Base-by-base conservation (phyloP, 1,140 invertebrate genomes). In the Bactericera cockerelli region DNA sequence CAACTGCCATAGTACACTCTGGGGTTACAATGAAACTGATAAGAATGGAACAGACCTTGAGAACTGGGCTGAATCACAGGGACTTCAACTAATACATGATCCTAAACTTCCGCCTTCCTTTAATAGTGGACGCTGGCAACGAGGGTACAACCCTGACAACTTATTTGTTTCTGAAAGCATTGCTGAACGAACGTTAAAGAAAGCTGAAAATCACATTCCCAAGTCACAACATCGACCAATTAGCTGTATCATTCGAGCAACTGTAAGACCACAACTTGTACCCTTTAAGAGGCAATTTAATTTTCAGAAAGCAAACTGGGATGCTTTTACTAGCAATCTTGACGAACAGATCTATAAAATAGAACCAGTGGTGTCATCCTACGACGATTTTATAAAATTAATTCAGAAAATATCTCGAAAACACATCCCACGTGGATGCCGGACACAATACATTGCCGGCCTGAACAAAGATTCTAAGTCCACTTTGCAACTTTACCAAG, bases 121-220 rank as follows among this genome's bases (percentile, higher is more conserved):
- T 59, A 25, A 59, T 31, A 59, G 58, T 33, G 36, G 49, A 10
- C 58, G 58, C 24, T 59, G 26, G 58, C 49, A 31, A 59, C 36
- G 42, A 59, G 58, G 58, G 55, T 59, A 59, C 38, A 59, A 54
- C 25, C 58, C 26, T 22, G 58, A 59, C 58, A 24, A 26, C 24
- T 53, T 59, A 19, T 59, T 59, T 55, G 58, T 55, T 24, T 26
- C 31, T 56, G 38, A 49, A 26, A 55, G 21, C 21, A 42, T 59
- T 19, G 21, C n/a, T 3, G 10, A 49, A 3, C 24, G 55, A 54
- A 26, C 24, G 19, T n/a, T 59, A 10, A 59, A 59, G 19, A 19
- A 39, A 26, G 58, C 33, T 24, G 22, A 38, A 22, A 54, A 36
- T 53, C 58, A 25, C 1, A 55, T 59, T 25, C 58, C 58, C 28